phyloP scores from a whole-genome alignment of 1,140 invertebrate genomes.

The Microplitis mediator region DNA sequence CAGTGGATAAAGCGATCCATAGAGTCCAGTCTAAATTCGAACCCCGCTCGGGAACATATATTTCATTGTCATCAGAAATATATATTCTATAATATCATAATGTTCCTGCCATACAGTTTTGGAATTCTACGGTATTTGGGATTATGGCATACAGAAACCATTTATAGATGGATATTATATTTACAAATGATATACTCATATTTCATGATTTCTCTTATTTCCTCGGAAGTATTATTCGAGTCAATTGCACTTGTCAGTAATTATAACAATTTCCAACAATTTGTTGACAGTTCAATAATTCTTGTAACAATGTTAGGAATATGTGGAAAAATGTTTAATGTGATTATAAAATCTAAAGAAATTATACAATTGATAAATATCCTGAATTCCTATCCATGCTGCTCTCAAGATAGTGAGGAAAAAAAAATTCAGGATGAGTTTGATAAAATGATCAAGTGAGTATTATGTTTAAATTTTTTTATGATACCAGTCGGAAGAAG shows the following conservation, averaged over 20 bases:
- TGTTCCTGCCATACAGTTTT: slow-evolving; percentile 3
- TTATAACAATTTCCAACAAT: slow-evolving; percentile 15
- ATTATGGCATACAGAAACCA: slow-evolving; percentile 7
- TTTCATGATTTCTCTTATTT: too few relatives aligned
- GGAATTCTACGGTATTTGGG: slow-evolving; percentile 17
- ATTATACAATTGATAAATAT: slow-evolving; percentile 25
- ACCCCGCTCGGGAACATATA: too few relatives aligned
- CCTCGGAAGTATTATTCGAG: too few relatives aligned
- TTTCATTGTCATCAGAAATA: too few relatives aligned
- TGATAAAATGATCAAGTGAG: not conserved
- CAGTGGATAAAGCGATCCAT: too few relatives aligned
- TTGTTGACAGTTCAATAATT: slow-evolving; percentile 32
- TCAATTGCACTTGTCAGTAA: too few relatives aligned
- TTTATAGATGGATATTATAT: not conserved
- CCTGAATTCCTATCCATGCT: slow-evolving; percentile 21
- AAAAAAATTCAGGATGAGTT: not conserved
- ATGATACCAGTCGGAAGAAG: too few relatives aligned
- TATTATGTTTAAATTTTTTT: not conserved
- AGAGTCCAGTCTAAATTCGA: too few relatives aligned
- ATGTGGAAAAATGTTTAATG: slow-evolving; percentile 22
- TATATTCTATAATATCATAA: too few relatives aligned
- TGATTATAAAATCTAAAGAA: slow-evolving; percentile 5
- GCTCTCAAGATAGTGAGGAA: not conserved
- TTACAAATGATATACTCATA: too few relatives aligned
- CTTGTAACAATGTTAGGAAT: slow-evolving; percentile 26